phyloP scores from a whole-genome alignment of 2,797 vertebrate genomes.

The Cephalopachus bancanus region DNA sequence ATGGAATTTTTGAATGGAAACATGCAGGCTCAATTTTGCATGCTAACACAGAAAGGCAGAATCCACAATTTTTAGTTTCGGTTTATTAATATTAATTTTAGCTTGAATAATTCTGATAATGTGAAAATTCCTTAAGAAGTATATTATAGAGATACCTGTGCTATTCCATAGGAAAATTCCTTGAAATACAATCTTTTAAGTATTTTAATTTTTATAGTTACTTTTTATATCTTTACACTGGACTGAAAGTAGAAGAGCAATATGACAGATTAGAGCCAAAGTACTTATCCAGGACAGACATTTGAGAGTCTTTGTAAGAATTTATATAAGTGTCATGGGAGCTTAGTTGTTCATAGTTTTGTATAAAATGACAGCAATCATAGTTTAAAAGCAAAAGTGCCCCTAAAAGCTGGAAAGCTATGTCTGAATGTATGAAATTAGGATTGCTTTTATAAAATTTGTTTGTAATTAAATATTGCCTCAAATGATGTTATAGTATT shows the following conservation, averaged over 20 bases:
- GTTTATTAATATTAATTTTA: conserved; percentile 68
- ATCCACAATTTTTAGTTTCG: neutral
- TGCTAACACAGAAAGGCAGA: neutral
- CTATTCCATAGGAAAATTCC: conserved; percentile 29
- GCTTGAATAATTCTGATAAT: conserved; percentile 53
- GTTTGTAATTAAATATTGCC: conserved; percentile 31
- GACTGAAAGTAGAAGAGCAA: neutral
- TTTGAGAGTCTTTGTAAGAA: conserved; percentile 25
- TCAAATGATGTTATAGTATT: conserved; percentile 6
- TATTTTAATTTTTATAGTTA: conserved; percentile 18
- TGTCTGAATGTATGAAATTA: conserved; percentile 1
- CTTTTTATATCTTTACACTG: conserved; percentile 32
- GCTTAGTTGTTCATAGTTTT: conserved; percentile 44
- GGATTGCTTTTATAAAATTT: neutral
- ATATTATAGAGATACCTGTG: neutral
- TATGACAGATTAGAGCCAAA: conserved; percentile 40
- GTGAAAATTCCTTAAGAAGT: conserved; percentile 24
- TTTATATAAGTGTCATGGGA: neutral
- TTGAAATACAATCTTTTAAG: conserved; percentile 26
- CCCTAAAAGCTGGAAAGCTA: neutral
- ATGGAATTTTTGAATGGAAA: conserved; percentile 42
- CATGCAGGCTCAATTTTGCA: conserved; percentile 39
- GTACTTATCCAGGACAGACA: conserved; percentile 13
- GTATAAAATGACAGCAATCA: conserved; percentile 17
- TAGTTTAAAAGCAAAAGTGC: neutral